Evolutionary conservation across 2,888 invertebrate species (phyloP).

Genomic region (Archips crataeganus): DNA sequence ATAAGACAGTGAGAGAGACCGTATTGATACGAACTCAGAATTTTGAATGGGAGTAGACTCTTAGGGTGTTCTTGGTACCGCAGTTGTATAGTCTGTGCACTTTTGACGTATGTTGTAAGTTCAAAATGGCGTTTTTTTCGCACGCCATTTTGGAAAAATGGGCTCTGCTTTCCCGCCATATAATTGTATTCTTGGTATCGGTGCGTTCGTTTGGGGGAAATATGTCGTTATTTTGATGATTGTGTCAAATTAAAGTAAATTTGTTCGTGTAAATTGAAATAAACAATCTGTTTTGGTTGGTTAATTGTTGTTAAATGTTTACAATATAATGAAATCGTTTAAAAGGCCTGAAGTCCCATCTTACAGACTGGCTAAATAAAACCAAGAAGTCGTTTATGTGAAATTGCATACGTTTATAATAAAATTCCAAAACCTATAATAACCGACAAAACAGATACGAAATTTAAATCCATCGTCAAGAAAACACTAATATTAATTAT

Average conservation of each 20-base stretch:
- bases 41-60: too few relatives aligned
- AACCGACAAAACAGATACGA: too few relatives aligned
- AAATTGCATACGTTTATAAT: too few relatives aligned
- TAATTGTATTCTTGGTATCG: constrained; percentile 29
- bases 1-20: too few relatives aligned
- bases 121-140: constrained; percentile 22
- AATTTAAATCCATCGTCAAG: too few relatives aligned
- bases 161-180: constrained; percentile 18
- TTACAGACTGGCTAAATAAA: too few relatives aligned
- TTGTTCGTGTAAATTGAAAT: constrained; percentile 18
- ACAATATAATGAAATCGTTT: background rate
- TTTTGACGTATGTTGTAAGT: constrained; percentile 7
- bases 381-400: too few relatives aligned
- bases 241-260: constrained; percentile 29
- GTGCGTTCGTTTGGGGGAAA: constrained; percentile 20
- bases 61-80: too few relatives aligned
- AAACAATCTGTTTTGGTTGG: background rate
- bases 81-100: background rate
- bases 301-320: background rate
- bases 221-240: constrained; percentile 12
- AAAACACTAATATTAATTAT: too few relatives aligned
- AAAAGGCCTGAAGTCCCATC: too few relatives aligned
- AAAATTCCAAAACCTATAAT: too few relatives aligned
- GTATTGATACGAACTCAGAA: too few relatives aligned
- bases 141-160: constrained; percentile 32